Base-by-base conservation (phyloP, 2,113 vertebrate genomes). In the Ursus arctos region DNA sequence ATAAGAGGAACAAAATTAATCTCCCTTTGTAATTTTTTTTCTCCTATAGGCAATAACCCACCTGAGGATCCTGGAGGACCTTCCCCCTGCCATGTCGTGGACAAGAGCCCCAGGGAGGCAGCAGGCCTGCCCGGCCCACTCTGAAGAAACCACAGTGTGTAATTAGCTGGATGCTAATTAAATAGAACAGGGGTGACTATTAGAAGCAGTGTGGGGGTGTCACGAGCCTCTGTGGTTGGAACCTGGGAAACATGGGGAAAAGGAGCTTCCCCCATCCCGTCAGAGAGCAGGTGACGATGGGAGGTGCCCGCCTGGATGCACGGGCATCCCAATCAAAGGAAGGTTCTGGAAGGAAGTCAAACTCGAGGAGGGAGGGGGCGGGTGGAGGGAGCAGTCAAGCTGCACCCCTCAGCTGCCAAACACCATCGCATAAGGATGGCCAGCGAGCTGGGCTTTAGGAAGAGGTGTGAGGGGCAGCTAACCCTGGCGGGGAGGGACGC, bases 21-120 rank as follows among this genome's bases (percentile, higher is more conserved):
- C 67, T 74, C 93, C n/a, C 89, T 86, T 61, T 65, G 36, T 40
- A 77, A 57, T 12, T 72, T 53, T 1, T 89, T n/a, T 97, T 85
- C 67, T 61, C 67, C 40, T 67, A 9, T 9, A 88, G 79, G 21
- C 26, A 89, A 84, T 2, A 7, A 16, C 19, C 21, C 10, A 43
- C 33, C 72, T 49, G 65, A 57, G 63, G 81, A 69, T 69, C 40
- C 26, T 59, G 47, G 49, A 67, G 63, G 24, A 67, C 40, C 16
- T 55, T 43, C 13, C 43, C 43, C 59, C 4, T 14, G 4, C 49
- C 12, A 19, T n/a, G 61, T 10, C 26, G 16, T 1, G 12, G 63
- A 76, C 11, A 65, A 93, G 4, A 94, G 84, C 28, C 74, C 57
- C 69, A 6, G 28, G 67, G 81, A 28, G 14, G 3, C 19, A 10